A percentile compares a stretch with the other conserved stretches of the same genome.
Conservation (phyloP, 2,888 invertebrate genomes). For the Gryllus longicercus region DNA sequence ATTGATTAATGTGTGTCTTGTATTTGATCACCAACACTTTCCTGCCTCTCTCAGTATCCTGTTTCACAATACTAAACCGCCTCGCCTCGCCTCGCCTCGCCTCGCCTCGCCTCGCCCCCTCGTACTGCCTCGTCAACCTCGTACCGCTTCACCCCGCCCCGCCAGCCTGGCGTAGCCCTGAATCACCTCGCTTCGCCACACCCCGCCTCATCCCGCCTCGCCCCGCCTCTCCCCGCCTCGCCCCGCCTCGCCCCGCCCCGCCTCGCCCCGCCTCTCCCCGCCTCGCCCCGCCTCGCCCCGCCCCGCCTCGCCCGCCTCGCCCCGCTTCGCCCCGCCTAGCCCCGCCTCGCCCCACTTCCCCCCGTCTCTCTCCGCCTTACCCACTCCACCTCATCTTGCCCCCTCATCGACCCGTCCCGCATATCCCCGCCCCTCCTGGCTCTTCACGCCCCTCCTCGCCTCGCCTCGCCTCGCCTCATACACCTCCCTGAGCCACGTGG, state of each 20-base stretch:
- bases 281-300: neutral
- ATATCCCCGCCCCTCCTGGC: neutral
- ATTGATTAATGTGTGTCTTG: too few species aligned
- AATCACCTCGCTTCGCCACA: too few species aligned
- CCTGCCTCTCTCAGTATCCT: too few species aligned
- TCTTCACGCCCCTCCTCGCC: neutral
- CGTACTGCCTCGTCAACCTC: too few species aligned
- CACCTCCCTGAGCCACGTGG: neutral
- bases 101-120: too few species aligned
- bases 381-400: neutral
- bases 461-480: neutral
- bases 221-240: neutral
- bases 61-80: too few species aligned
- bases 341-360: neutral
- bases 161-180: neutral
- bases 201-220: too few species aligned
- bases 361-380: neutral
- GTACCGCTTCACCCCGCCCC: neutral
- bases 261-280: neutral
- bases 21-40: too few species aligned
- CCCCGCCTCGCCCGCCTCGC: neutral
- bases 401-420: neutral
- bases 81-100: too few species aligned
- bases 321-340: neutral
- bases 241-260: neutral